Conservation (phyloP, 2,888 invertebrate species). For the Norana najaformis region DNA sequence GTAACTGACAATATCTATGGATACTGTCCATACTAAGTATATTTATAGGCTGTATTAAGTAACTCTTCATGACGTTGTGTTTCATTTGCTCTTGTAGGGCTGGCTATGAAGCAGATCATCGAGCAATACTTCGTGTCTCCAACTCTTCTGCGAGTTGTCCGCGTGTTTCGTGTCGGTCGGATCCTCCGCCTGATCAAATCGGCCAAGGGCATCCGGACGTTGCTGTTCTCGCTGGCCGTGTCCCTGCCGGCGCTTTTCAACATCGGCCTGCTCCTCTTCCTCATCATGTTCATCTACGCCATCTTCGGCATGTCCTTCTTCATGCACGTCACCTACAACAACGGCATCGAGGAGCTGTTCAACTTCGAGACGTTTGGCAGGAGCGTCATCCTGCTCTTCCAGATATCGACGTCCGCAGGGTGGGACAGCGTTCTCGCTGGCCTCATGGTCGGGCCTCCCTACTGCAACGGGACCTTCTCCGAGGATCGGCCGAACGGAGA, state of each 20-base stretch:
- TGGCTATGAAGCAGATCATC: conserved; percentile 93
- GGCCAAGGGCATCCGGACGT: conserved; percentile 94
- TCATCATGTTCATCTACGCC: conserved; percentile 99
- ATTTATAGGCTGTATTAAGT: no score
- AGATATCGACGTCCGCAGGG: conserved; percentile 73
- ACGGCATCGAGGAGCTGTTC: conserved; percentile 90
- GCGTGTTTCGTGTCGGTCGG: conserved; percentile 96
- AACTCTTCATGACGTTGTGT: no score
- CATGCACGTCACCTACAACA: conserved; percentile 93
- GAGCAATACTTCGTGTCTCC: conserved; percentile 97
- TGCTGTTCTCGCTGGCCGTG: conserved; percentile 96
- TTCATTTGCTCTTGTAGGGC: conserved; percentile 69
- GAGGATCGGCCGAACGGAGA: conserved; percentile 63
- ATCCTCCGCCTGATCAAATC: conserved; percentile 96
- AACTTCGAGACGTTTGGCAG: conserved; percentile 98
- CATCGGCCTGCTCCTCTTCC: conserved; percentile 93
- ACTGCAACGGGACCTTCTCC: conserved; percentile 28
- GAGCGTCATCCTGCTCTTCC: conserved; percentile 94
- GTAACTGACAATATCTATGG: conserved; percentile 63
- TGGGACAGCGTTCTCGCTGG: conserved; percentile 95
- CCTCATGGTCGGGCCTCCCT: conserved; percentile 76
- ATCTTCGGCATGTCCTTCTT: conserved; percentile 99
- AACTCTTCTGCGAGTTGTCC: conserved; percentile 92
- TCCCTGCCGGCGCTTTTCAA: conserved; percentile 97
- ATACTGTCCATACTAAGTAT: conserved; percentile 59